These are phyloP conservation scores for Phocoena phocoena DNA, from an alignment of 2,113 vertebrate species.

Conservation along the genomic window DNA sequence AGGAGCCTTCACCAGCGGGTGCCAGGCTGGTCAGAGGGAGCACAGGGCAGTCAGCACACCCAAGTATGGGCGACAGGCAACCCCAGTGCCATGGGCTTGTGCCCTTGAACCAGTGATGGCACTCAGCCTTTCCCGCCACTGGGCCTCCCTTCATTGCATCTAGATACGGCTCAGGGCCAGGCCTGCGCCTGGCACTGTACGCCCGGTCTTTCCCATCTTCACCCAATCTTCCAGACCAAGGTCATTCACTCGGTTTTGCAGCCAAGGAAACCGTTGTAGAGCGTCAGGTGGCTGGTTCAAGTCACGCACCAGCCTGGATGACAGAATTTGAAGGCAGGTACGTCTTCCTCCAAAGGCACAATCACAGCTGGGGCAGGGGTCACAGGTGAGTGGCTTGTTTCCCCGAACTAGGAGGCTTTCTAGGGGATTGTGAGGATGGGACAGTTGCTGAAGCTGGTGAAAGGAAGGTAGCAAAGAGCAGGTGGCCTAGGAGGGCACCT, in stretches of 20 bases:
- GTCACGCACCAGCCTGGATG: background rate
- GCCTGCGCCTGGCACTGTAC: background rate
- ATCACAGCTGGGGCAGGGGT: background rate
- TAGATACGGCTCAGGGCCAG: background rate
- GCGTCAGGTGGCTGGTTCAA: background rate
- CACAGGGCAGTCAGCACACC: no score
- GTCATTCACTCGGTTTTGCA: background rate
- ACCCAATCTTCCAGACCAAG: background rate
- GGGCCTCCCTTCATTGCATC: background rate
- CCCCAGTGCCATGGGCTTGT: rapidly evolving
- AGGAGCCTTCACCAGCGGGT: background rate
- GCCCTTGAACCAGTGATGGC: background rate
- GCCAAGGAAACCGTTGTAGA: background rate
- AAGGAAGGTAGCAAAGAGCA: background rate
- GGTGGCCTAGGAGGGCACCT: no score
- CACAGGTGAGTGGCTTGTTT: background rate
- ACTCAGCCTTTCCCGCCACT: background rate
- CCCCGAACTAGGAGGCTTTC: background rate
- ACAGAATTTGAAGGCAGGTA: background rate
- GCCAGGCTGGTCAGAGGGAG: background rate
- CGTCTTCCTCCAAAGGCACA: background rate
- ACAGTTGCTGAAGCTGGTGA: background rate
- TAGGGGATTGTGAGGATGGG: background rate
- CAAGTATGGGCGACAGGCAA: background rate
- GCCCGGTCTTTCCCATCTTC: background rate